phyloP scores from a whole-genome alignment of 2,797 vertebrate genomes.

The Falco peregrinus region DNA sequence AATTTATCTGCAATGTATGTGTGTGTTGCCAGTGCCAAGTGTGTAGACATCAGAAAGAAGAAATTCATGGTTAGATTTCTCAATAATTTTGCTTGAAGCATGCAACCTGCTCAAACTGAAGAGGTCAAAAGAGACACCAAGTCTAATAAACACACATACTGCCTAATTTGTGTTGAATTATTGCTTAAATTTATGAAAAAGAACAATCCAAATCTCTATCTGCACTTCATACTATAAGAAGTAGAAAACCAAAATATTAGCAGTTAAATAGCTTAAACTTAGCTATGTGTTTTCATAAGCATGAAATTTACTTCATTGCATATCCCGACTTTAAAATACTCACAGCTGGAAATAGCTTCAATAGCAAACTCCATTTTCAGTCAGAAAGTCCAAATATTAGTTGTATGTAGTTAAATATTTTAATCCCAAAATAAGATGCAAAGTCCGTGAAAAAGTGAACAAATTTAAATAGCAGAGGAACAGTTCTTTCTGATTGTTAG shows the following conservation, averaged over 20 bases:
- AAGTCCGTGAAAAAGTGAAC: neutral
- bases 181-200: neutral
- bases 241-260: neutral
- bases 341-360: neutral
- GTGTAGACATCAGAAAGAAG: neutral
- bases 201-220: neutral
- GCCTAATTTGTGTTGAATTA: neutral
- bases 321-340: neutral
- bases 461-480: neutral
- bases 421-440: neutral
- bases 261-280: neutral
- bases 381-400: neutral
- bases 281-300: neutral
- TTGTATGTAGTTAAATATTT: neutral
- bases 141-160: neutral
- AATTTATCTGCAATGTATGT: neutral
- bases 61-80: neutral
- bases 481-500: neutral
- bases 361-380: neutral
- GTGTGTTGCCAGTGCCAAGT: neutral
- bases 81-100: constrained; percentile 18
- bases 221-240: neutral
- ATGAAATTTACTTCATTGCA: neutral
- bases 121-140: neutral
- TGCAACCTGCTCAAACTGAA: neutral